Evolutionary conservation across 2,888 invertebrate species (phyloP).

Genomic region (Caenorhabditis afra): DNA sequence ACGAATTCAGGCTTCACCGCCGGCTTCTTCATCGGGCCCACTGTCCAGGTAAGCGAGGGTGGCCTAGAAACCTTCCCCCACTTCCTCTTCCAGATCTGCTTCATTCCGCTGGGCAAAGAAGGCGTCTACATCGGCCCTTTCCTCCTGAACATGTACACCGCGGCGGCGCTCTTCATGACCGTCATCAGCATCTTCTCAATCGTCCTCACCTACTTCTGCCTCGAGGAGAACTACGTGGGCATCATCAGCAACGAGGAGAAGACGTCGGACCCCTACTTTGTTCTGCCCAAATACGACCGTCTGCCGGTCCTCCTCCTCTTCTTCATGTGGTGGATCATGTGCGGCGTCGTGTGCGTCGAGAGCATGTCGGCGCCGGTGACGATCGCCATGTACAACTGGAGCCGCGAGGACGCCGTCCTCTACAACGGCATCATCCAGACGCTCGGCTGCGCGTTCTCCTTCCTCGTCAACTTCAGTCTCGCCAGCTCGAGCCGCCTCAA

Average conservation of each 20-base stretch:
- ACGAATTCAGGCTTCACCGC: conserved; percentile 66
- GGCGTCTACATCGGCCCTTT: conserved; percentile 50
- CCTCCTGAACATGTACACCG: conserved; percentile 68
- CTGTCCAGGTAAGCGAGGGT: conserved; percentile 58
- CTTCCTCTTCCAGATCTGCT: conserved; percentile 57
- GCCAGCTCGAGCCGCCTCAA: conserved; percentile 50
- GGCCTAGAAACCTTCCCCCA: background rate
- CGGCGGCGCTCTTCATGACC: conserved; percentile 63
- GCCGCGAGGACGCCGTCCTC: conserved; percentile 58
- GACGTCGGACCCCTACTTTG: conserved; percentile 57
- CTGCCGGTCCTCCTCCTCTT: conserved; percentile 57
- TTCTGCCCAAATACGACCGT: conserved; percentile 65
- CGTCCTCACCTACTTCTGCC: conserved; percentile 43
- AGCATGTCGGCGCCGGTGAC: conserved; percentile 64
- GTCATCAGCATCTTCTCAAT: conserved; percentile 46
- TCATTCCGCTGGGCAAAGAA: conserved; percentile 60
- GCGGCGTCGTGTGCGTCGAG: conserved; percentile 59
- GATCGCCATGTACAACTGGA: conserved; percentile 64
- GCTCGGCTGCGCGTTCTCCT: conserved; percentile 55
- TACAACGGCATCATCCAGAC: conserved; percentile 66
- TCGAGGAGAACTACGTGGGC: conserved; percentile 65
- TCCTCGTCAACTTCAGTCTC: conserved; percentile 48
- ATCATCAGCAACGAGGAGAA: conserved; percentile 62
- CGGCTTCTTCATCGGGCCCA: conserved; percentile 68
- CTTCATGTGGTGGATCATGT: conserved; percentile 64